These are phyloP conservation scores for Pseudocheirus occidentalis DNA, from an alignment of 2,797 vertebrate genomes.

Conservation along the genomic window DNA sequence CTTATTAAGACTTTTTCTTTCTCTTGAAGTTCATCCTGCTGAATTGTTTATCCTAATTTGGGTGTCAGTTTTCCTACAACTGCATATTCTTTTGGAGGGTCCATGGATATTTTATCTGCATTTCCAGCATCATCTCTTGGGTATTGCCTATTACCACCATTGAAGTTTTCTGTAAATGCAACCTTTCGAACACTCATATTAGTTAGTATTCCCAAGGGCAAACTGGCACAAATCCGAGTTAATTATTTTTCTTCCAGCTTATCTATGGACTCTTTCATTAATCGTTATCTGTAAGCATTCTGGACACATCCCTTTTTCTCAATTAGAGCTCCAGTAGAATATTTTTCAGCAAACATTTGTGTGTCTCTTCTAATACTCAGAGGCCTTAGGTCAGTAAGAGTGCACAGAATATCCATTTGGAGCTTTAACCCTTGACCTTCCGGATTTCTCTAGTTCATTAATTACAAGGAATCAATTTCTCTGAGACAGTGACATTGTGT, in stretches of 20 bases:
- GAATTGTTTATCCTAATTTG: conserved; percentile 50
- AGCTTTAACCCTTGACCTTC: conserved; percentile 69
- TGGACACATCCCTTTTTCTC: conserved; percentile 64
- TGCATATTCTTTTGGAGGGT: conserved; percentile 44
- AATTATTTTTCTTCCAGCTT: conserved; percentile 80
- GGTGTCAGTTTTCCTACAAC: conserved; percentile 36
- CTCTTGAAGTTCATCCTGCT: background rate
- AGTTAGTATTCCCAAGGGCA: conserved; percentile 66
- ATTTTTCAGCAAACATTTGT: conserved; percentile 72
- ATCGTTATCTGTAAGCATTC: conserved; percentile 71
- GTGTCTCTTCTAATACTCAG: conserved; percentile 51
- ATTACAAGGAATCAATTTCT: conserved; percentile 28
- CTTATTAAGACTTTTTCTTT: conserved; percentile 1
- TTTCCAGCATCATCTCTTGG: conserved; percentile 52
- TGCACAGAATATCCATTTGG: conserved; percentile 65
- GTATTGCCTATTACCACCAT: conserved; percentile 41
- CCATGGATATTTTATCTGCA: conserved; percentile 54
- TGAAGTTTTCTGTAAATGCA: conserved; percentile 56
- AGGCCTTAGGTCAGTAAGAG: conserved; percentile 45
- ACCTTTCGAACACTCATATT: conserved; percentile 41
- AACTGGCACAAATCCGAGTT: conserved; percentile 63
- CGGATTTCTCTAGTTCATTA: conserved; percentile 35
- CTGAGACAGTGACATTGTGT: conserved; percentile 19
- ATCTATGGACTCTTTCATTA: conserved; percentile 73
- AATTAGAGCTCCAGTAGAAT: conserved; percentile 70